Percentiles rank a stretch among this genome's conserved stretches.
Evolutionary conservation across 1,140 invertebrate genomes (phyloP).

Genomic region (Aplysia californica): DNA sequence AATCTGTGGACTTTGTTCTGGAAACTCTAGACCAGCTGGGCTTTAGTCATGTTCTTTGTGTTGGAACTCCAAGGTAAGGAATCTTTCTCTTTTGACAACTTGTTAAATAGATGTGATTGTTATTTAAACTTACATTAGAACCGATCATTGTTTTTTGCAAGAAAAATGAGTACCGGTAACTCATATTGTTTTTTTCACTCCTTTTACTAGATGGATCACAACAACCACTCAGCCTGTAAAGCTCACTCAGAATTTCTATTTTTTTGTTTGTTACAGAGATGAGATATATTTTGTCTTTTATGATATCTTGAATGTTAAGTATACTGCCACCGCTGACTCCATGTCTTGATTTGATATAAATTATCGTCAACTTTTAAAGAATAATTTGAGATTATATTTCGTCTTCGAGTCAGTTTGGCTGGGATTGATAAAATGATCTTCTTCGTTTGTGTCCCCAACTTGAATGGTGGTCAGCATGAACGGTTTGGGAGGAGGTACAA

Average conservation of each 20-base stretch:
- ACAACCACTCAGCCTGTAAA: background rate
- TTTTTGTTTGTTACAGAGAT: no score
- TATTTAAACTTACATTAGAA: conserved; percentile 71
- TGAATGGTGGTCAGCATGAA: background rate
- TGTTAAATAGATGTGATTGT: no score
- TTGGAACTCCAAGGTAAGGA: conserved; percentile 76
- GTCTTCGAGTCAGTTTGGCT: background rate
- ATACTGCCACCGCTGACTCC: no score
- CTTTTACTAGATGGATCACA: background rate
- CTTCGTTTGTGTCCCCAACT: background rate
- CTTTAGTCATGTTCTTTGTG: conserved; percentile 78
- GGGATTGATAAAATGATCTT: background rate
- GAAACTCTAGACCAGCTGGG: conserved; percentile 70
- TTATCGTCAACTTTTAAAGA: no score
- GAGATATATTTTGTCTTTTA: no score
- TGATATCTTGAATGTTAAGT: no score
- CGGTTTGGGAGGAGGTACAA: background rate
- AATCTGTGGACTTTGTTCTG: conserved; percentile 71
- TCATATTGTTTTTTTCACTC: background rate
- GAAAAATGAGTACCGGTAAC: background rate
- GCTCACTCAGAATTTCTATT: background rate
- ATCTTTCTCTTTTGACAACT: conserved; percentile 57
- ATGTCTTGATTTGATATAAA: no score
- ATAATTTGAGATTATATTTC: no score
- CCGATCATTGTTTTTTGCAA: background rate